A percentile compares a stretch with the other conserved stretches of the same genome.
These are phyloP conservation scores for Tetanocera ferruginea DNA, from an alignment of 2,888 invertebrate genomes.

Conservation along the genomic window DNA sequence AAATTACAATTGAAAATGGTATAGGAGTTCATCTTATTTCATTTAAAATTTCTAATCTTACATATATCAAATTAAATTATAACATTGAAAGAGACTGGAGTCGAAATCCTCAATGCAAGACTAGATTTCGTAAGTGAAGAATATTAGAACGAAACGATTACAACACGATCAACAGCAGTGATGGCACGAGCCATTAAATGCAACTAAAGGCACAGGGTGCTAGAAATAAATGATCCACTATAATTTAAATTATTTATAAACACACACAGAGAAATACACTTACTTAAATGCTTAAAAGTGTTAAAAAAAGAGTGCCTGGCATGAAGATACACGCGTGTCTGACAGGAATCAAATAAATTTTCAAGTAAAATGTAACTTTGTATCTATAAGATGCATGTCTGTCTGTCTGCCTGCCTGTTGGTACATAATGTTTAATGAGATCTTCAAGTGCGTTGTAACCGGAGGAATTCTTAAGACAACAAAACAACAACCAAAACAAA, in stretches of 20 bases:
- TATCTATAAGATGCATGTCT: neutral
- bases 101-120: neutral
- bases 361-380: neutral
- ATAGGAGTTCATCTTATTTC: neutral
- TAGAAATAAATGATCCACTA: constrained; percentile 3
- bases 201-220: constrained; percentile 6
- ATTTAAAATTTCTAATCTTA: neutral
- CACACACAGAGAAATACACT: neutral
- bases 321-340: constrained; percentile 10
- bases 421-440: constrained; percentile 16
- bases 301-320: neutral
- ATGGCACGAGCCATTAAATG: constrained; percentile 38
- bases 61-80: too few species aligned
- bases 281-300: neutral
- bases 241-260: neutral
- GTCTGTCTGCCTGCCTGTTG: neutral
- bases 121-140: neutral
- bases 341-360: constrained; percentile 28
- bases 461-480: constrained; percentile 6
- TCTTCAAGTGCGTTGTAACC: constrained; percentile 17
- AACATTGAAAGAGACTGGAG: neutral
- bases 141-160: neutral
- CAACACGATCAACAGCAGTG: constrained; percentile 11
- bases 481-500: constrained; percentile 32
- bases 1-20: too few species aligned